phyloP scores from a whole-genome alignment of 1,140 invertebrate species.

The Calliphora vicina region DNA sequence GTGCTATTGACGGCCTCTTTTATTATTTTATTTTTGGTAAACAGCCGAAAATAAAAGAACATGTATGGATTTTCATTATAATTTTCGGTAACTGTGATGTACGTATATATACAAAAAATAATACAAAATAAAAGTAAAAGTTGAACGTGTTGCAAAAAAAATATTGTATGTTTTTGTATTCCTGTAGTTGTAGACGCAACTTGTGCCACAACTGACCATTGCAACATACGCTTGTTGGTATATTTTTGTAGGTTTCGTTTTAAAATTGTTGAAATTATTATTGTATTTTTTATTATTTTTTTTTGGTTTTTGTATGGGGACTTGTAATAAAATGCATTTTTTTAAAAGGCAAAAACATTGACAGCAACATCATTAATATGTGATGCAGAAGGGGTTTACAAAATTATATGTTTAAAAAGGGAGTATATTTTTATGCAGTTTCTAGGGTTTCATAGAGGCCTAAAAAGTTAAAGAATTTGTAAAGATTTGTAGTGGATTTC shows the following conservation, averaged over 20 bases:
- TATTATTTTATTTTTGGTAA: too few relatives aligned
- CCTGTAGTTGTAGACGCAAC: neutral
- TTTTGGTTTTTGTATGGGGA: neutral
- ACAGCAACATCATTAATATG: conserved; percentile 23
- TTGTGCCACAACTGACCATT: neutral
- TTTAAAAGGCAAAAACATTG: conserved; percentile 12
- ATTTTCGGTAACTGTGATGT: neutral
- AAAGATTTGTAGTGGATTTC: too few relatives aligned
- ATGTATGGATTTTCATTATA: neutral
- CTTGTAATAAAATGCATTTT: neutral
- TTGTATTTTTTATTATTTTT: neutral
- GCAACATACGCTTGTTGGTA: too few relatives aligned
- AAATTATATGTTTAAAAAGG: neutral
- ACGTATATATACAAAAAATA: too few relatives aligned
- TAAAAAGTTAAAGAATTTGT: too few relatives aligned
- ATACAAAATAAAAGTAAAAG: conserved; percentile 6
- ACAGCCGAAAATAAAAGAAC: neutral
- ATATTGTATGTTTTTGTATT: neutral
- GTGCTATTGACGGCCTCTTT: too few relatives aligned
- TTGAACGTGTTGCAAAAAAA: neutral
- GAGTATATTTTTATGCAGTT: too few relatives aligned
- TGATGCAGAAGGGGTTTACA: neutral
- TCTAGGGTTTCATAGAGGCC: too few relatives aligned
- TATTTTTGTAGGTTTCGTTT: neutral
- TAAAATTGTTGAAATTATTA: neutral